Evolutionary conservation across 92 coral and sea anemone species (phyloP), one percentile per base, ranked within the genome.

Genomic region (Nematostella vectensis): DNA sequence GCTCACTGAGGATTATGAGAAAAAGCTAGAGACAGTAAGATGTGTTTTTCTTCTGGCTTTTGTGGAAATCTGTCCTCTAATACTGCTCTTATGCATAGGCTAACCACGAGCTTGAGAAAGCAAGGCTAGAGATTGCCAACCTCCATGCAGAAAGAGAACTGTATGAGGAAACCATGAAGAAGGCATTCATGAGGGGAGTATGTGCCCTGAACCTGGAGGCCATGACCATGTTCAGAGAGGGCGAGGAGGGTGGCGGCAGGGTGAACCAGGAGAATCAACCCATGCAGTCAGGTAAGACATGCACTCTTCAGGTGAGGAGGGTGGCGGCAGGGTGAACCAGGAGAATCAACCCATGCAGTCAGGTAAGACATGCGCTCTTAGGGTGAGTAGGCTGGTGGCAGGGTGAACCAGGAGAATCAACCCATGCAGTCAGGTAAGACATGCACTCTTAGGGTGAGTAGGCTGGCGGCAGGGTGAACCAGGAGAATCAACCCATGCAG

Each of bases 91-190:
- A 15, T 33, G 6, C 15, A 33, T 28, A 88, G 97, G 87, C 91
- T 6, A 81, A 65, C 52, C 77, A 57, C 57, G 89, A 86, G 26
- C 74, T 89, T 50, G 97, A 85, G 40, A 66, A 77, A 36, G 89
- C 97, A 4, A 76, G 97, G 33, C 63, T 42, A 24, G 97, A 89
- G 58, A 87, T 89, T 11, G 85, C 81, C 15, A 74, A 63, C 18
- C 78, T 89, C 40, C 97, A 85, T 54, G 87, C 97, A 2, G 87
- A 89, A 38, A 84, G 97, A 27, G 95, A 84, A 27, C 72, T 75
- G 27, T 89, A 89, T 62, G 97, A 89, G 59, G 97, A 89, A 65
- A 89, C 97, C 8, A 89, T 89, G 97, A 89, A 89, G 78, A 89
- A 89, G 37, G 97, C 97, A 1, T 89, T 89, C 54, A 89, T 89